Evolutionary conservation across 2,888 invertebrate genomes (phyloP), one percentile per base, ranked within the genome.

Genomic region (Drosophila greeni): DNA sequence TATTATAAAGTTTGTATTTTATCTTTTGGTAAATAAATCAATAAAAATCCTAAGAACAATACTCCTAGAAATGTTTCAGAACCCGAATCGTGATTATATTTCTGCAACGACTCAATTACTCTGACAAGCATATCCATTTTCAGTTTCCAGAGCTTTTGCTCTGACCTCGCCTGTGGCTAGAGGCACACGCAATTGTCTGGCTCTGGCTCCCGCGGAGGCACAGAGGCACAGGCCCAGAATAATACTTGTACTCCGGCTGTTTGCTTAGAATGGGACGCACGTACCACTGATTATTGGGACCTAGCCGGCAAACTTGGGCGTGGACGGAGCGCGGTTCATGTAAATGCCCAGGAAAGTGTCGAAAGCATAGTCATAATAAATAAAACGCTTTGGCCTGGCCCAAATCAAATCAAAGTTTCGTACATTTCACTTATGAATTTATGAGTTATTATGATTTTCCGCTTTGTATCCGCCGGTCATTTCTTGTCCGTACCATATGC

Each of bases 251-350:
- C 54, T 39, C 43, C 33, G 71, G 0, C 65, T 53, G 37, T 65
- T 56, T 72, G 61, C 64, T 84, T 84, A 53, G 70, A 51, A 81
- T 81, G 85, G 70, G 76, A 61, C 73, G 72, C 85, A 81, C 81
- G 81, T 81, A 85, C 57, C 57, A 47, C 56, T 82, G 83, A 81
- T 84, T 84, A 85, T 74, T 68, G 65, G 68, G 36, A 69, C 71
- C 76, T 69, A 78, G 54, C 75, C 82, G 55, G 61, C 71, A 72
- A 78, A 64, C 76, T 43, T 29, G 33, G 65, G 64, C 29, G 62
- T 42, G 47, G 62, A 42, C 31, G 47, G 20, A 29, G 47, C 23
- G 26, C 20, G 26, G 26, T 18, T 58, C 52, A 66, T 66, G 60
- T 60, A 52, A 69, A 66, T 54, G 48, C 42, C 67, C 20, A 34